A percentile compares a stretch with the other conserved stretches of the same genome.
Evolutionary conservation across 2,113 vertebrate genomes (phyloP).

Genomic region (Apeltes quadracus): DNA sequence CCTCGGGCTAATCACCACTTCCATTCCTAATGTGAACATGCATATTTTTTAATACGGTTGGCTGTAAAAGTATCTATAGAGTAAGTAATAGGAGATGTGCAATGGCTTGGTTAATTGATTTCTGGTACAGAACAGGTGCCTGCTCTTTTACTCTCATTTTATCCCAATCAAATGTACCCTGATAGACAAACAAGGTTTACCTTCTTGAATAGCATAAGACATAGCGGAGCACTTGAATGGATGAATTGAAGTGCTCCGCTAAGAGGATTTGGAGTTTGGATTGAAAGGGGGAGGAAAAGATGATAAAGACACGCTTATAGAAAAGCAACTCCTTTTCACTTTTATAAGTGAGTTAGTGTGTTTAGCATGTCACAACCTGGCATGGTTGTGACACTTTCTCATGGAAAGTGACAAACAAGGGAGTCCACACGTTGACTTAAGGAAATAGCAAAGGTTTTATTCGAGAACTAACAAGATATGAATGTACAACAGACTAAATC

Average conservation of each 20-base stretch:
- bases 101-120: background rate
- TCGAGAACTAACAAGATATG: too few relatives aligned
- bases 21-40: too few relatives aligned
- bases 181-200: background rate
- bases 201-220: background rate
- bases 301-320: background rate
- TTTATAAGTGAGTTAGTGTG: background rate
- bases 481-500: too few relatives aligned
- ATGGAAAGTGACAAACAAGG: too few relatives aligned
- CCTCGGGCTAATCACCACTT: too few relatives aligned
- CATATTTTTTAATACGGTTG: too few relatives aligned
- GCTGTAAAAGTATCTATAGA: too few relatives aligned
- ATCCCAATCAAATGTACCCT: background rate
- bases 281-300: background rate
- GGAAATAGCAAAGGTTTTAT: too few relatives aligned
- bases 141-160: background rate
- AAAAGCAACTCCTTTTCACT: constrained; percentile 1
- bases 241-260: background rate
- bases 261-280: background rate
- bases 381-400: too few relatives aligned
- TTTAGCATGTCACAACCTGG: too few relatives aligned
- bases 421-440: too few relatives aligned
- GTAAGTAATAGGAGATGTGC: background rate
- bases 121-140: background rate
- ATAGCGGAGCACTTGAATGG: background rate